Evolutionary conservation across 1,140 invertebrate species (phyloP).

Genomic region (Eupeodes corollae): DNA sequence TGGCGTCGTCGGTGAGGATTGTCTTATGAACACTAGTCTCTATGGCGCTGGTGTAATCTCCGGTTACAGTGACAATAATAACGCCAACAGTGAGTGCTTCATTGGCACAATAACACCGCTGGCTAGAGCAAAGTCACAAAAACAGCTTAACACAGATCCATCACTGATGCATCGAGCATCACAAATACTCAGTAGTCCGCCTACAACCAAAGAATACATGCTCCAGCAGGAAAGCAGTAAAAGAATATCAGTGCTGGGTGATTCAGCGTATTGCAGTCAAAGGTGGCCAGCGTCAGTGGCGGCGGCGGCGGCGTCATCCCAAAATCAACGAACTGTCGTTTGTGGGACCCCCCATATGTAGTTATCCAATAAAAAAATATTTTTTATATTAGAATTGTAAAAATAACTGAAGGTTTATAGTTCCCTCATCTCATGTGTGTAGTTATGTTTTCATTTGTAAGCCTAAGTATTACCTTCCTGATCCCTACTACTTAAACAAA

Average conservation of each 20-base stretch:
- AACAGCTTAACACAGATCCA: constrained; percentile 64
- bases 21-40: constrained; percentile 20
- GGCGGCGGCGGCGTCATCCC: constrained; percentile 22
- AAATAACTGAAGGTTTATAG: too few species aligned
- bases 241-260: constrained; percentile 32
- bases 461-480: too few species aligned
- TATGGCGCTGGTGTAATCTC: constrained; percentile 31
- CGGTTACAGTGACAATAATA: constrained; percentile 35
- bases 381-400: too few species aligned
- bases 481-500: too few species aligned
- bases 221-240: constrained; percentile 17
- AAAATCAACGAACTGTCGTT: constrained; percentile 26
- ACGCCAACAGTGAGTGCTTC: constrained; percentile 38
- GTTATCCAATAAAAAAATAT: constrained; percentile 8
- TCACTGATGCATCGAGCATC: constrained; percentile 47
- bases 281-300: constrained; percentile 31
- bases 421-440: too few species aligned
- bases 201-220: constrained; percentile 20
- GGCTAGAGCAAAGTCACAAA: constrained; percentile 52
- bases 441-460: too few species aligned
- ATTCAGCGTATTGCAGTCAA: constrained; percentile 31
- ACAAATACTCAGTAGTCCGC: constrained; percentile 19
- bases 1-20: constrained; percentile 37
- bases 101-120: constrained; percentile 40
- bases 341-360: constrained; percentile 36